A percentile compares a stretch with the other conserved stretches of the same genome.
phyloP scores from a whole-genome alignment of 2,888 invertebrate genomes.

The Trilocha varians region DNA sequence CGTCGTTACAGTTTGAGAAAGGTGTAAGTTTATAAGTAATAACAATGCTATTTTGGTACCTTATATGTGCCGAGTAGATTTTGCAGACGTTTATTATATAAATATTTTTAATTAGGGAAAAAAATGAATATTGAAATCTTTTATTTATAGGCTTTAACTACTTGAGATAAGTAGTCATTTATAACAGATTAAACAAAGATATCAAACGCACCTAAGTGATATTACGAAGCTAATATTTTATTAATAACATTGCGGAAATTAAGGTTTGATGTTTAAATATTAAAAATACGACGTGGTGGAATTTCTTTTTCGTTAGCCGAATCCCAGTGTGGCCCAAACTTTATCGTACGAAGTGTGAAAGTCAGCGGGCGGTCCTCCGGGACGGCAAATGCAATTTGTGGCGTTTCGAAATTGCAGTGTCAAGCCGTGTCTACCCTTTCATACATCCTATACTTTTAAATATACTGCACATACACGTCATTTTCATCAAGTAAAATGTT shows the following conservation, averaged over 20 bases:
- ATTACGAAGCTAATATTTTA: no score
- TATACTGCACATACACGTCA: slow-evolving; percentile 13
- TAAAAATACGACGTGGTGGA: background rate
- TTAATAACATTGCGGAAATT: no score
- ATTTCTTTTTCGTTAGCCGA: background rate
- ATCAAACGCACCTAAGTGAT: no score
- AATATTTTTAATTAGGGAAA: no score
- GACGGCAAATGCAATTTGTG: slow-evolving; percentile 56
- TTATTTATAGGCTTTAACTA: no score
- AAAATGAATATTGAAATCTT: no score
- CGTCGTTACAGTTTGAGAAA: background rate
- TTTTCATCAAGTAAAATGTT: no score
- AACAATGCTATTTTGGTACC: background rate
- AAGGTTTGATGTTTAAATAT: no score
- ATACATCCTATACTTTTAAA: slow-evolving; percentile 28
- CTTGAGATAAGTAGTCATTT: no score
- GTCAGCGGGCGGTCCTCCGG: slow-evolving; percentile 24
- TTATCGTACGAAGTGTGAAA: slow-evolving; percentile 21
- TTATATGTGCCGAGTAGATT: no score
- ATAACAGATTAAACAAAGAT: no score
- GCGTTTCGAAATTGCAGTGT: slow-evolving; percentile 39
- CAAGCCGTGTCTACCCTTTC: slow-evolving; percentile 15
- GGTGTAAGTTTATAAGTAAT: background rate
- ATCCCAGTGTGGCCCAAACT: background rate
- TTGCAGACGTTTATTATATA: no score